A percentile compares a stretch with the other conserved stretches of the same genome.
These are phyloP conservation scores for Lithobates sylvaticus DNA, from an alignment of 2,797 vertebrate species.

Conservation along the genomic window DNA sequence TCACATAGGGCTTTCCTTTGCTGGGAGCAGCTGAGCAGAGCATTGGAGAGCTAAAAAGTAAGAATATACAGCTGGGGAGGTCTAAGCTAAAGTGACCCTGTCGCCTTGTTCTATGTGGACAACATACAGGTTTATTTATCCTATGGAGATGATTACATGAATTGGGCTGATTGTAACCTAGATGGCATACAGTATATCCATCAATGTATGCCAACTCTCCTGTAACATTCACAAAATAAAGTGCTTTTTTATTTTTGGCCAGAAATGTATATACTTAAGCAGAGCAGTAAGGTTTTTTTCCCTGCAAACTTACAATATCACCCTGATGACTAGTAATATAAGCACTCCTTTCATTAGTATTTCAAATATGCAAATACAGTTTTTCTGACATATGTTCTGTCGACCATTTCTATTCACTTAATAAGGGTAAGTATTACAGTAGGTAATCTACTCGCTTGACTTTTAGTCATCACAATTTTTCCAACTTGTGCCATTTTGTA, in stretches of 20 bases:
- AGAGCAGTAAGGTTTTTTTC: not conserved
- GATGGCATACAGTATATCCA: not conserved
- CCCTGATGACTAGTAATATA: not conserved
- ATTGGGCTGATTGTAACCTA: not conserved
- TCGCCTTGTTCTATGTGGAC: too few species aligned
- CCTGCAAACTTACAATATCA: not conserved
- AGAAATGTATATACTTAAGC: not conserved
- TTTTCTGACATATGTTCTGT: not conserved
- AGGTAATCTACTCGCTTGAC: conserved; percentile 59
- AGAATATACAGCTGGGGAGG: too few species aligned
- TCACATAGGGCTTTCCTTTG: too few species aligned
- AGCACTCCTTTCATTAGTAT: conserved; percentile 1
- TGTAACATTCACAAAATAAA: not conserved
- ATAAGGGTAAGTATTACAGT: conserved; percentile 9
- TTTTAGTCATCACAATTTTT: conserved; percentile 16
- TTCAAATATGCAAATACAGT: not conserved
- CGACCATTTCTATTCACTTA: conserved; percentile 1
- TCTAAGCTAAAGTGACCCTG: too few species aligned
- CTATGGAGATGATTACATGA: not conserved
- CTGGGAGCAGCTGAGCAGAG: too few species aligned
- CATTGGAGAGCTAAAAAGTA: too few species aligned
- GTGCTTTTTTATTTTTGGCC: not conserved
- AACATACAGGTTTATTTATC: too few species aligned
- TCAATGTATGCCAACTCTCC: not conserved
- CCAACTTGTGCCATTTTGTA: conserved; percentile 40